Conservation (phyloP, 2,113 vertebrate genomes). For the Danionella cerebrum region DNA sequence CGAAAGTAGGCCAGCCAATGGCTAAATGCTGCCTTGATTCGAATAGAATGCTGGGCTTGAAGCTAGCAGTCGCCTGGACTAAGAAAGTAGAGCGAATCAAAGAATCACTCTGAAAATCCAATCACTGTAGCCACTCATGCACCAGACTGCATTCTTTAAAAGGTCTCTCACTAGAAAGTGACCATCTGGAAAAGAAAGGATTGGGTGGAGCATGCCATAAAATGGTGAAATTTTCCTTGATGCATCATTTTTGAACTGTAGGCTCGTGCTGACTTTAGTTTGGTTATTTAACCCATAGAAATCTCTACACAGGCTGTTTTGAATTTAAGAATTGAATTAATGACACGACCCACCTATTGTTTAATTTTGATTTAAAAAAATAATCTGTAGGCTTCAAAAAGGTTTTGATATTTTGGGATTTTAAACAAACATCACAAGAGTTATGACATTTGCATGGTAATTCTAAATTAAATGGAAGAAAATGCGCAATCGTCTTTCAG, state of each 20-base stretch:
- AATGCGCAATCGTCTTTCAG: no score
- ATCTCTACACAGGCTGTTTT: no score
- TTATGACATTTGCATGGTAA: no score
- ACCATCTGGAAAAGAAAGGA: constrained; percentile 18
- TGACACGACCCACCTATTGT: no score
- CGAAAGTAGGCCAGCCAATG: constrained; percentile 41
- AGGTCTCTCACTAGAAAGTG: constrained; percentile 6
- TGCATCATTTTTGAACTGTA: neutral
- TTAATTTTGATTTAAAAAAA: no score
- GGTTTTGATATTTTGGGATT: no score
- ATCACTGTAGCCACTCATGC: neutral
- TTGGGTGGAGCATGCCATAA: neutral
- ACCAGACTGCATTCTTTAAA: constrained; percentile 3
- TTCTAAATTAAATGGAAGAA: no score
- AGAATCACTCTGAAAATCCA: neutral
- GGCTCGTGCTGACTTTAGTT: neutral
- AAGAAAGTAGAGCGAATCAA: constrained; percentile 1
- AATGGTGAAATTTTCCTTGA: neutral
- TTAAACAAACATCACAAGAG: no score
- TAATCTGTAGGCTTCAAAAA: no score
- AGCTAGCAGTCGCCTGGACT: constrained; percentile 13
- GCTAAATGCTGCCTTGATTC: constrained; percentile 35
- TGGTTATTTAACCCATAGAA: neutral
- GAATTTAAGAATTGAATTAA: no score
- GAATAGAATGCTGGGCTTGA: constrained; percentile 28